Base-by-base conservation (phyloP, 2,888 invertebrate species). In the Sphaerophoria taeniata region DNA sequence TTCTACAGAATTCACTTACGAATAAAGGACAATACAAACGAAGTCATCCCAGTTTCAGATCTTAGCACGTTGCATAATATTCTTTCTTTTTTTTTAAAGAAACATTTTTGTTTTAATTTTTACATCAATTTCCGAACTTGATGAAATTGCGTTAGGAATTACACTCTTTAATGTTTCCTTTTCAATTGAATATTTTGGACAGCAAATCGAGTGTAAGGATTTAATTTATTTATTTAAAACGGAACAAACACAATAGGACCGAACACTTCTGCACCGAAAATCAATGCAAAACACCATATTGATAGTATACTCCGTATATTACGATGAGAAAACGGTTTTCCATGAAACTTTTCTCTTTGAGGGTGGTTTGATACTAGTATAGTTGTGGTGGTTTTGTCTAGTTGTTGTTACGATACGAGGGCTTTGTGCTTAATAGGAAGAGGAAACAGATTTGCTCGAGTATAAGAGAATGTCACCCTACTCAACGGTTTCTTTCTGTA, bases 281-380 rank as follows among this genome's bases (percentile, higher is more conserved):
- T 88, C 87, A 88, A 88, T 88, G 88, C 88, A 82, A 86, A 88
- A 87, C 88, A 87, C 88, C 88, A 88, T 88, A 87, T 88, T 88
- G 87, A 86, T 87, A 73, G 86, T 71, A 82, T 78, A 83, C 67
- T 80, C 73, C 65, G 53, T 78, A 70, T 81, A 70, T n/a, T n/a
- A 79, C 73, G 24, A 51, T 43, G 70, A 84, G 76, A 79, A 87
- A 82, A 75, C 55, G 65, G 73, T 51, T 67, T 24, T 36, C 53
- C 67, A 70, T 76, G 39, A 33, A 16, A 45, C 51, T 58, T 14
- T 56, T 49, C 71, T 79, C 51, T 53, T 16, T 16, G 56, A 24
- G 49, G 73, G 55, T 36, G 63, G 31, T 63, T 39, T 45, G n/a
- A 43, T 61, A 33, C 31, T 16, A 33, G 5, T 45, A 31, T 33